These are phyloP conservation scores for Lagopus muta DNA, from an alignment of 2,113 vertebrate genomes.

Conservation along the genomic window DNA sequence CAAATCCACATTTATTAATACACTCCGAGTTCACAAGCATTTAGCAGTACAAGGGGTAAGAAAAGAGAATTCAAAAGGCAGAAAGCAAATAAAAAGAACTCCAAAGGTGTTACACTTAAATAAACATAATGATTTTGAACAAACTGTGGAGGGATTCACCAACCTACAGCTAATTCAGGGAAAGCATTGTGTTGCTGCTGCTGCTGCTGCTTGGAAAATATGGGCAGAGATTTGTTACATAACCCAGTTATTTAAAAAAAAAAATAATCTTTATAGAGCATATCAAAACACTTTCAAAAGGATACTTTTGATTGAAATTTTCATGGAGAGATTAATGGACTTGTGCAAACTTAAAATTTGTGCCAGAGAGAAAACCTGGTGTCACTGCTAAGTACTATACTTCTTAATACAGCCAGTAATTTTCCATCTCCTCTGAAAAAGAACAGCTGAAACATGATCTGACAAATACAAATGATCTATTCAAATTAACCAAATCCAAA, in stretches of 20 bases:
- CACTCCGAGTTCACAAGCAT: background rate
- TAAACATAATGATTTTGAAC: background rate
- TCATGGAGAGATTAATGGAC: background rate
- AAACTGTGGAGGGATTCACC: background rate
- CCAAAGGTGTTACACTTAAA: background rate
- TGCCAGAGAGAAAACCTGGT: background rate
- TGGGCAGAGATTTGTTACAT: background rate
- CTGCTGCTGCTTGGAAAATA: background rate
- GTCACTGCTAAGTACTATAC: background rate
- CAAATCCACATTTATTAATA: background rate
- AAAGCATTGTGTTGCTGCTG: background rate
- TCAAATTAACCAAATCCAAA: background rate
- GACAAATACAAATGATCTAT: background rate
- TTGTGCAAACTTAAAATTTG: background rate
- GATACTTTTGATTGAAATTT: background rate
- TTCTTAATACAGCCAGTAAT: background rate
- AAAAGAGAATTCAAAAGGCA: background rate
- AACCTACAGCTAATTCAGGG: background rate
- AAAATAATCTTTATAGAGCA: background rate
- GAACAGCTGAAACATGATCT: background rate
- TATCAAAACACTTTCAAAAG: background rate
- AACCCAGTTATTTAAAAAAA: background rate
- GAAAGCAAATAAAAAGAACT: background rate
- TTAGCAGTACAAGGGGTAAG: background rate
- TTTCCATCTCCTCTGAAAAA: background rate